Conservation (phyloP, 2,888 invertebrate species). For the Trissoscelio sp. region DNA sequence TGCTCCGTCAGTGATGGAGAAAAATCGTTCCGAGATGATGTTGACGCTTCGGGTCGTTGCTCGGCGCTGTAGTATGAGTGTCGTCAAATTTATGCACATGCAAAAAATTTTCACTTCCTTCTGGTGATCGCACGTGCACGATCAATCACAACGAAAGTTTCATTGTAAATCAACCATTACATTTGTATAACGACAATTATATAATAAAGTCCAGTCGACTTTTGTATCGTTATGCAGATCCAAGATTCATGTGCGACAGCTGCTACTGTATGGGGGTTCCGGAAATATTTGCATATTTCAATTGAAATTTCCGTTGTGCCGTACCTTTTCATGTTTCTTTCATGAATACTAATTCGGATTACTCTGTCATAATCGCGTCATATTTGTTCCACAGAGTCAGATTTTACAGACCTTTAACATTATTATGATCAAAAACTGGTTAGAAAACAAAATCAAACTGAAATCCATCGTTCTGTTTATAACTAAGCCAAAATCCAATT, state of each 20-base stretch:
- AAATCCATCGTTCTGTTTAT: no score
- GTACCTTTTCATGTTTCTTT: slow-evolving; percentile 4
- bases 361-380: slow-evolving; percentile 8
- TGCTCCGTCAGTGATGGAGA: slow-evolving; percentile 17
- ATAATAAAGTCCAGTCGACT: no score
- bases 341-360: slow-evolving; percentile 37
- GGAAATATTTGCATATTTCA: slow-evolving; percentile 25
- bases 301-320: slow-evolving; percentile 13
- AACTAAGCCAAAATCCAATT: not conserved
- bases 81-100: slow-evolving; percentile 14
- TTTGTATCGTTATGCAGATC: not conserved
- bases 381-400: not conserved
- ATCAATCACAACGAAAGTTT: slow-evolving; percentile 2
- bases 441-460: no score
- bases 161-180: no score
- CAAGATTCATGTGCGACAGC: slow-evolving; percentile 20
- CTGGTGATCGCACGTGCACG: slow-evolving; percentile 23
- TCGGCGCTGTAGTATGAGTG: slow-evolving; percentile 13
- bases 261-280: slow-evolving; percentile 1
- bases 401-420: not conserved
- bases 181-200: no score
- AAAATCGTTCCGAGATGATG: slow-evolving; percentile 25
- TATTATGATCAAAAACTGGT: no score
- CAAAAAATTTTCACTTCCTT: slow-evolving; percentile 4
- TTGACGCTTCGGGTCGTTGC: slow-evolving; percentile 51